Evolutionary conservation across 2,888 invertebrate genomes (phyloP).

Genomic region (Cactoblastis cactorum): DNA sequence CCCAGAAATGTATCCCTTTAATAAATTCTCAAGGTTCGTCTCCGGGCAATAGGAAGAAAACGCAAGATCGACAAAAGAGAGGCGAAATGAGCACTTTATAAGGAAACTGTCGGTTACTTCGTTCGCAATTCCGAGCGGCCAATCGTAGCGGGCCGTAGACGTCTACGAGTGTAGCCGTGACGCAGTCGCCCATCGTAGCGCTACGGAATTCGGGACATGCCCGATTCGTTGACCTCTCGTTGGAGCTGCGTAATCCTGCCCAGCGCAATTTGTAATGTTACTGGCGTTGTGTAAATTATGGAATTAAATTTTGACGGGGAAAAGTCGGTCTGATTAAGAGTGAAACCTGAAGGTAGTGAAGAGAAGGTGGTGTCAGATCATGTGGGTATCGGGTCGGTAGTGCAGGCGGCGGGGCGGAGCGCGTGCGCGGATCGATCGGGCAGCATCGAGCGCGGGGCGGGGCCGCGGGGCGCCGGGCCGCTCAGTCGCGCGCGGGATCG

Average conservation of each 20-base stretch:
- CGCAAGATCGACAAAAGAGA: constrained; percentile 33
- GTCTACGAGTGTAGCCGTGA: constrained; percentile 70
- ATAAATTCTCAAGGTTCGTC: not conserved
- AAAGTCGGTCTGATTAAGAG: not conserved
- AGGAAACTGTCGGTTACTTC: constrained; percentile 38
- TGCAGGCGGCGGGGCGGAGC: constrained; percentile 28
- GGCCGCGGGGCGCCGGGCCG: constrained; percentile 31
- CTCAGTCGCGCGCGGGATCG: constrained; percentile 67
- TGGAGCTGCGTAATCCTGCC: constrained; percentile 44
- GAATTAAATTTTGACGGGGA: not conserved
- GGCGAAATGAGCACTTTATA: constrained; percentile 35
- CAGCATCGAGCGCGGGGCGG: constrained; percentile 30
- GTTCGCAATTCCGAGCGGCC: constrained; percentile 32
- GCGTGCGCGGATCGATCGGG: constrained; percentile 39
- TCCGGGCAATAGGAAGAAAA: not conserved
- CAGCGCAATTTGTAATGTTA: not conserved
- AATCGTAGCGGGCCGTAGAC: constrained; percentile 60
- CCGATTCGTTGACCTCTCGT: constrained; percentile 52
- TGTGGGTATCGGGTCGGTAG: constrained; percentile 38
- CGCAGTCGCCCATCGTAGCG: constrained; percentile 66
- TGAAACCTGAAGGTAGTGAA: constrained; percentile 22
- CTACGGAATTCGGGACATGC: constrained; percentile 40
- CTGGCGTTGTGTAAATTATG: constrained; percentile 3
- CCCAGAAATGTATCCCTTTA: not conserved
- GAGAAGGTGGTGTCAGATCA: constrained; percentile 32